A percentile compares a stretch with the other conserved stretches of the same genome.
Evolutionary conservation across 2,888 invertebrate species (phyloP).

Genomic region (Callosobruchus maculatus): DNA sequence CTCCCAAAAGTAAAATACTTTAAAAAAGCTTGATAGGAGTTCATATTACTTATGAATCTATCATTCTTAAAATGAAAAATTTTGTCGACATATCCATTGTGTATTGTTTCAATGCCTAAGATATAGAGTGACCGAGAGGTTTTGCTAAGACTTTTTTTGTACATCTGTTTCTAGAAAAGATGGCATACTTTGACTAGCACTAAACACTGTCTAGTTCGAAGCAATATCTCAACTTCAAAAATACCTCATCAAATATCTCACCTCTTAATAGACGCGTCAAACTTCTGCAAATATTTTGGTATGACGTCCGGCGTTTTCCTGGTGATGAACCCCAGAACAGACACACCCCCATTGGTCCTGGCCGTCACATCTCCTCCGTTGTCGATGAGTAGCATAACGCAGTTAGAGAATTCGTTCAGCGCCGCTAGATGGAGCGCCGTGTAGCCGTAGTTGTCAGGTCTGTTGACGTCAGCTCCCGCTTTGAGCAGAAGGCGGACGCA

Average conservation of each 20-base stretch:
- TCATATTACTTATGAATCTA: too few relatives aligned
- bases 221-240: too few relatives aligned
- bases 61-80: too few relatives aligned
- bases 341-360: conserved; percentile 75
- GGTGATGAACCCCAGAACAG: conserved; percentile 77
- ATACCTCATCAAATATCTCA: neutral
- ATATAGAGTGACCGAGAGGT: too few relatives aligned
- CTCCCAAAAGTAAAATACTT: too few relatives aligned
- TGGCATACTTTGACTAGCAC: too few relatives aligned
- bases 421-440: conserved; percentile 81
- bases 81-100: too few relatives aligned
- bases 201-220: too few relatives aligned
- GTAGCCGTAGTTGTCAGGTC: conserved; percentile 77
- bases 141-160: too few relatives aligned
- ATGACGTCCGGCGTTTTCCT: conserved; percentile 81
- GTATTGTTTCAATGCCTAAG: too few relatives aligned
- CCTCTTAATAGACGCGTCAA: conserved; percentile 69
- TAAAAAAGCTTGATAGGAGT: too few relatives aligned
- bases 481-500: conserved; percentile 64
- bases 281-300: conserved; percentile 58
- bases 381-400: conserved; percentile 68
- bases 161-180: too few relatives aligned
- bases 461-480: conserved; percentile 70
- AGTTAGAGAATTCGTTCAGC: conserved; percentile 74
- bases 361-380: conserved; percentile 80